Percentiles rank a stretch among this genome's conserved stretches.
phyloP scores from a whole-genome alignment of 1,140 invertebrate genomes.

The Asbolus verrucosus region DNA sequence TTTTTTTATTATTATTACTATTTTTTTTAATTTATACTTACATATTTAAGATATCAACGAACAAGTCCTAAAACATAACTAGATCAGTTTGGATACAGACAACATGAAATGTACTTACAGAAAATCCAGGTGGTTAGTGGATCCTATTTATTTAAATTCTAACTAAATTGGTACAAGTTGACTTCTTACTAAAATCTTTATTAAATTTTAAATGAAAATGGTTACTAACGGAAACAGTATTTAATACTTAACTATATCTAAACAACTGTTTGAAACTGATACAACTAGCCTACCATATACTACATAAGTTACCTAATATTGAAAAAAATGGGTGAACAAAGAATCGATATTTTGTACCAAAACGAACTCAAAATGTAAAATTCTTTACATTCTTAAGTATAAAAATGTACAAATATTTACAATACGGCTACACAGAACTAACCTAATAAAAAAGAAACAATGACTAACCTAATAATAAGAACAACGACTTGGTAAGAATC shows the following conservation, averaged over 20 bases:
- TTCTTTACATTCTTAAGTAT: constrained; percentile 33
- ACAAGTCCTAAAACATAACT: not conserved
- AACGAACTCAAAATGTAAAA: constrained; percentile 3
- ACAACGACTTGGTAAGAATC: no score
- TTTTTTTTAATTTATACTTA: no score
- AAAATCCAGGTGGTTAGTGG: no score
- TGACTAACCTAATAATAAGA: no score
- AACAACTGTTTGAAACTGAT: not conserved
- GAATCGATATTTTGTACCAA: constrained; percentile 17
- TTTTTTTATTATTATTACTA: no score
- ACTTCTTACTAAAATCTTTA: constrained; percentile 12
- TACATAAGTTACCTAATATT: constrained; percentile 11
- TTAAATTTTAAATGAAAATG: not conserved
- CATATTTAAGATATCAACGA: no score
- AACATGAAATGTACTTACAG: constrained; percentile 4
- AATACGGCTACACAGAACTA: no score
- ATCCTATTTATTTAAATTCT: no score
- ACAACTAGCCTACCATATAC: not conserved
- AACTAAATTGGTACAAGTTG: not conserved
- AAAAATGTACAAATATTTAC: constrained; percentile 48
- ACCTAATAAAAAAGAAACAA: no score
- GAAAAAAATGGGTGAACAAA: no score
- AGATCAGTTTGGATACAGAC: not conserved
- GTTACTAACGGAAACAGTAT: constrained; percentile 7
- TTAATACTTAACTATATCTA: constrained; percentile 15